Conservation (phyloP, 2,113 vertebrate species). For the Rostratula benghalensis region DNA sequence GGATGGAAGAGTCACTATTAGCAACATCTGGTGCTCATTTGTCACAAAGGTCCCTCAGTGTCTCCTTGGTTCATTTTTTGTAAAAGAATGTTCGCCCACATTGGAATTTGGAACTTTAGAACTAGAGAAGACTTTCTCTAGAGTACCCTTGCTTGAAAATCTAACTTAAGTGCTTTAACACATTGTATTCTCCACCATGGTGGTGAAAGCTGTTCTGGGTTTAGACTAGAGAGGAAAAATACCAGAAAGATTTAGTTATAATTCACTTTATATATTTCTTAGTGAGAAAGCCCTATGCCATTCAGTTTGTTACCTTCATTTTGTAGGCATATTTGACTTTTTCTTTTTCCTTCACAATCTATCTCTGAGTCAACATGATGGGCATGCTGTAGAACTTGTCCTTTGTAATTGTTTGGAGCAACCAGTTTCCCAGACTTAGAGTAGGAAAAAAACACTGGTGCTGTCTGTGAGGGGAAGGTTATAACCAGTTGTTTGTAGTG, state of each 20-base stretch:
- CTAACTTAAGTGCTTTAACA: neutral
- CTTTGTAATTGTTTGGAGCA: neutral
- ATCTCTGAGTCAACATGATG: neutral
- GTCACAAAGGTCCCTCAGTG: neutral
- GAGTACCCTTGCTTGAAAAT: neutral
- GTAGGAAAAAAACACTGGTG: neutral
- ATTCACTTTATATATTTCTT: neutral
- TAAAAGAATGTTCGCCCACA: neutral
- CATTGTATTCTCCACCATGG: neutral
- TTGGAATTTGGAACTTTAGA: neutral
- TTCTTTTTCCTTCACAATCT: neutral
- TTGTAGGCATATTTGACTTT: neutral
- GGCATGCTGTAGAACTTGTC: neutral
- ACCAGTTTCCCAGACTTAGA: neutral
- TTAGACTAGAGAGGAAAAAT: neutral
- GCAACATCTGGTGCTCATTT: neutral
- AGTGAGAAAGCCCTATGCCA: neutral
- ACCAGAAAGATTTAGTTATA: neutral
- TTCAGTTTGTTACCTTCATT: neutral
- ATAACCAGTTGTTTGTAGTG: neutral
- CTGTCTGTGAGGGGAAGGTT: neutral
- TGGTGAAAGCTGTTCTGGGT: neutral
- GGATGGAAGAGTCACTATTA: neutral
- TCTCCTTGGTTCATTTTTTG: neutral
- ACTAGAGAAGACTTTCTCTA: neutral